These are phyloP conservation scores for Plumapathes pennacea DNA, from an alignment of 92 coral and sea anemone genomes.

Conservation along the genomic window DNA sequence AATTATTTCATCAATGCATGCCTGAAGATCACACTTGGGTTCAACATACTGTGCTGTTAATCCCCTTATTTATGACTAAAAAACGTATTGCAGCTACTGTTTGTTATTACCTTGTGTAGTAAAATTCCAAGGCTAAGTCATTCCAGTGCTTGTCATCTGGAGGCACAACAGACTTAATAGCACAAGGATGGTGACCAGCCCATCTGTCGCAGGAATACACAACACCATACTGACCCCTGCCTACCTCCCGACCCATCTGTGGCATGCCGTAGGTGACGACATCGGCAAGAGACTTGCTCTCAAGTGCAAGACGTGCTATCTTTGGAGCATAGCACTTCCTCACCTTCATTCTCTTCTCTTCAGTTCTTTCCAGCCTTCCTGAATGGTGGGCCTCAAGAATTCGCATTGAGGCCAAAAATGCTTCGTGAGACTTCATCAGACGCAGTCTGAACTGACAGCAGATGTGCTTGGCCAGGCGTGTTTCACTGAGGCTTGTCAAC, in stretches of 20 bases:
- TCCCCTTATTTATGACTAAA: too few species aligned
- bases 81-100: too few species aligned
- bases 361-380: conserved; percentile 92
- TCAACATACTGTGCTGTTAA: too few species aligned
- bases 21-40: too few species aligned
- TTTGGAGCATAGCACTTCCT: conserved; percentile 93
- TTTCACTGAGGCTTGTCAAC: conserved; percentile 92
- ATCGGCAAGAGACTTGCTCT: conserved; percentile 91
- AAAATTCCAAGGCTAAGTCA: conserved; percentile 95
- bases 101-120: conserved; percentile 74
- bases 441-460: conserved; percentile 92
- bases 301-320: conserved; percentile 94
- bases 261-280: conserved; percentile 96
- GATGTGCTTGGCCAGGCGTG: conserved; percentile 87
- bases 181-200: conserved; percentile 99
- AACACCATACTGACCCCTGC: conserved; percentile 99
- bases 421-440: conserved; percentile 85
- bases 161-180: conserved; percentile 97
- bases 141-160: conserved; percentile 99
- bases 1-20: too few species aligned
- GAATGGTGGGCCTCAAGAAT: conserved; percentile 83
- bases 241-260: conserved; percentile 94
- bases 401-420: conserved; percentile 77
- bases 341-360: conserved; percentile 83
- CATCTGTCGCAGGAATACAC: conserved; percentile 95